A percentile compares a stretch with the other conserved stretches of the same genome.
phyloP scores from a whole-genome alignment of 2,797 vertebrate genomes.

The Alosa sapidissima region DNA sequence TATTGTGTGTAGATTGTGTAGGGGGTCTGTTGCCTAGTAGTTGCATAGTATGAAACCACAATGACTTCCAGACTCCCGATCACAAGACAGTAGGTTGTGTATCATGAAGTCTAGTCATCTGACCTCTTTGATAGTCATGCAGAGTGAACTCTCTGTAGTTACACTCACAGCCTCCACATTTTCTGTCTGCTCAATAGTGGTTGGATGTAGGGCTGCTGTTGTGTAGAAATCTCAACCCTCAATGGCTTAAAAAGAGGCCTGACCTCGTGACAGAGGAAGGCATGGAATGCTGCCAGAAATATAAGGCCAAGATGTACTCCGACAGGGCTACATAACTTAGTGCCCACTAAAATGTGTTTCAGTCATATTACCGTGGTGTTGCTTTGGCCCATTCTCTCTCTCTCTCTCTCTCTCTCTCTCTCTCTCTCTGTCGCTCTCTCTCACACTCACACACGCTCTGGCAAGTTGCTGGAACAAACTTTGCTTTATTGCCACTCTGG shows the following conservation, averaged over 20 bases:
- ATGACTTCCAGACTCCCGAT: too few species aligned
- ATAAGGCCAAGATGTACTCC: not conserved
- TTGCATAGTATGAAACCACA: too few species aligned
- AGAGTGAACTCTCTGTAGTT: too few species aligned
- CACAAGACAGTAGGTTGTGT: too few species aligned
- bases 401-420: not conserved
- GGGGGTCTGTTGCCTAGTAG: too few species aligned
- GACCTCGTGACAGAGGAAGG: not conserved
- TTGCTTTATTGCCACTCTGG: constrained; percentile 8
- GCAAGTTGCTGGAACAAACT: constrained; percentile 7
- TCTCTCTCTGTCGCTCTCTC: not conserved
- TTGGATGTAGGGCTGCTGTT: not conserved
- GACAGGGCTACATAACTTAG: not conserved
- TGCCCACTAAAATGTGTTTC: constrained; percentile 5
- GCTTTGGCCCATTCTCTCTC: not conserved
- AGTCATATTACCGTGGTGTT: not conserved
- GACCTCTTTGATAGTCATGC: too few species aligned
- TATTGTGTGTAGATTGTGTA: too few species aligned
- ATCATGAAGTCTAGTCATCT: too few species aligned
- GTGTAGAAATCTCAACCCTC: not conserved
- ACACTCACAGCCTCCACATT: too few species aligned
- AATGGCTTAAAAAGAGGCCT: not conserved
- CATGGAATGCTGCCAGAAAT: constrained; percentile 1
- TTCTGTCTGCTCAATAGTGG: not conserved
- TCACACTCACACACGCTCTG: not conserved